Evolutionary conservation across 2,888 invertebrate genomes (phyloP).

Genomic region (Autographa gamma): DNA sequence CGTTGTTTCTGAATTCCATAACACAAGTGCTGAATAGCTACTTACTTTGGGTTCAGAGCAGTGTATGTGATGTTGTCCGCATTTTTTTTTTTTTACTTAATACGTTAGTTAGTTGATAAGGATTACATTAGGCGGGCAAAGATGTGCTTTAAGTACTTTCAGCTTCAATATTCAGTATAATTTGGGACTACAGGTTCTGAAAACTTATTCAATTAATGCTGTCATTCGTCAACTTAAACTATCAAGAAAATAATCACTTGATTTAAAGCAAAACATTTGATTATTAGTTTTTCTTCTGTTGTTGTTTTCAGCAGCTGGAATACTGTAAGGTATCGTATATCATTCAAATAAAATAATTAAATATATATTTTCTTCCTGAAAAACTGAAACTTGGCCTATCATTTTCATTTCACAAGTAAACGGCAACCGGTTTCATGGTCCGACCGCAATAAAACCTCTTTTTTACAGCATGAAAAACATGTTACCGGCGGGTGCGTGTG

Average conservation of each 20-base stretch:
- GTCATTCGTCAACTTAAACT: background rate
- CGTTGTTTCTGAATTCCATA: no score
- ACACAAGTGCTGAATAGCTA: no score
- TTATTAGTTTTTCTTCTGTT: background rate
- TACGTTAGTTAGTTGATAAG: no score
- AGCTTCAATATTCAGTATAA: no score
- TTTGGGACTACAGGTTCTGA: no score
- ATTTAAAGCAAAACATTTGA: background rate
- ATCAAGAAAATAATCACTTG: background rate
- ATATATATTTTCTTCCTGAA: constrained; percentile 12
- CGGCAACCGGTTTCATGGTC: constrained; percentile 53
- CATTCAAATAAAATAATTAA: no score
- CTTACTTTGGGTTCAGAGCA: no score
- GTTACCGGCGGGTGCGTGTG: constrained; percentile 71
- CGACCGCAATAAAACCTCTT: constrained; percentile 64
- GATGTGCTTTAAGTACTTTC: no score
- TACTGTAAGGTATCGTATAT: background rate
- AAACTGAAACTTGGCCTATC: constrained; percentile 27
- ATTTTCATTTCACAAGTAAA: constrained; percentile 22
- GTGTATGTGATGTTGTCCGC: no score
- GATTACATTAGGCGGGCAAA: no score
- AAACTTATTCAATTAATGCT: background rate
- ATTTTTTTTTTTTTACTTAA: no score
- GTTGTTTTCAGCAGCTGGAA: background rate
- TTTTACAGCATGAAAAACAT: constrained; percentile 65